These are phyloP conservation scores for Ochropleura leucogaster DNA, from an alignment of 2,888 invertebrate species.

Conservation along the genomic window DNA sequence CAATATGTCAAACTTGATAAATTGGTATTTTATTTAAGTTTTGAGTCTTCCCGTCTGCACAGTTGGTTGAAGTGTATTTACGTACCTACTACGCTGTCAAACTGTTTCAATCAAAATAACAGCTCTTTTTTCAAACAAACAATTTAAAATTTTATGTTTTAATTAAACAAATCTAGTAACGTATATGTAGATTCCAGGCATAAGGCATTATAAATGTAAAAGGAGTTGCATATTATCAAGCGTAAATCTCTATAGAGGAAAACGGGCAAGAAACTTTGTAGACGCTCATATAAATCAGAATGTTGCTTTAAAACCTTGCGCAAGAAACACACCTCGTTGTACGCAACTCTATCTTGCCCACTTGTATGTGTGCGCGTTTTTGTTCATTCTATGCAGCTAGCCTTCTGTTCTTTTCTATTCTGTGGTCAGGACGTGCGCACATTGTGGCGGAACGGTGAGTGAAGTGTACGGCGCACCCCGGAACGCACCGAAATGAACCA, in stretches of 20 bases:
- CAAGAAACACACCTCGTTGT: not conserved
- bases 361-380: not conserved
- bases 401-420: slow-evolving; percentile 16
- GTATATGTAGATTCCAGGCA: not conserved
- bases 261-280: not conserved
- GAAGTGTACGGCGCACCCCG: slow-evolving; percentile 16
- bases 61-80: not conserved
- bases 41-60: too few relatives aligned
- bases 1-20: too few relatives aligned
- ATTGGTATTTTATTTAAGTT: too few relatives aligned
- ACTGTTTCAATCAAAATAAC: not conserved
- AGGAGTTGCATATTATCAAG: not conserved
- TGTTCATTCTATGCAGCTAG: not conserved
- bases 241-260: not conserved
- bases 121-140: not conserved
- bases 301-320: not conserved
- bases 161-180: not conserved
- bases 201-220: not conserved
- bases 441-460: slow-evolving; percentile 40
- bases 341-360: too few relatives aligned
- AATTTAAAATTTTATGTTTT: not conserved
- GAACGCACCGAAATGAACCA: slow-evolving; percentile 26
- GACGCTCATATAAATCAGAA: not conserved
- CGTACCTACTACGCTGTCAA: not conserved
- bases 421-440: slow-evolving; percentile 20